A percentile compares a stretch with the other conserved stretches of the same genome.
Evolutionary conservation across 2,888 invertebrate genomes (phyloP).

Genomic region (Dicycla oo): DNA sequence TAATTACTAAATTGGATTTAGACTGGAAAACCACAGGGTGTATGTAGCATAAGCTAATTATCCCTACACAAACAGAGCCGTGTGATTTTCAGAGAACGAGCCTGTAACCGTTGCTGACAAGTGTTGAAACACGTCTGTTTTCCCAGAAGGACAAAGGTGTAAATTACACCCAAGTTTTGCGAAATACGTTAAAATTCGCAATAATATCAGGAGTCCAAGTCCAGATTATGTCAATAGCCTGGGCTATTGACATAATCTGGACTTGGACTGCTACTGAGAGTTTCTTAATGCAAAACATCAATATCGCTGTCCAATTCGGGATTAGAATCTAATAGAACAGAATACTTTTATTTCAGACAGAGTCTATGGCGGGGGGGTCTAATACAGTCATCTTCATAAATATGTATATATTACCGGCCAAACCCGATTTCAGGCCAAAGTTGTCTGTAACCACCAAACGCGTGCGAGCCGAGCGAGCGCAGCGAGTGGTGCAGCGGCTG

Average conservation of each 20-base stretch:
- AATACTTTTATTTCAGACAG: too few species aligned
- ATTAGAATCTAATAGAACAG: neutral
- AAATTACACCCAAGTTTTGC: neutral
- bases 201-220: neutral
- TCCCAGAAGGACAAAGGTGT: neutral
- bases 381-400: neutral
- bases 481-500: too few species aligned
- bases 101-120: neutral
- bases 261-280: neutral
- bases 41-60: slow-evolving; percentile 14
- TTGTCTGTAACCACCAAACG: too few species aligned
- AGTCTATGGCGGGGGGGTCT: too few species aligned
- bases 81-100: neutral
- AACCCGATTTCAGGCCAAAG: too few species aligned
- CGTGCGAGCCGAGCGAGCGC: too few species aligned
- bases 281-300: neutral
- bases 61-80: neutral
- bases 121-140: neutral
- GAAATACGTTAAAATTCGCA: neutral
- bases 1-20: slow-evolving; percentile 34
- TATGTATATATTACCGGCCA: too few species aligned
- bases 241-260: too few species aligned
- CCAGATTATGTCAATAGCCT: too few species aligned
- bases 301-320: neutral
- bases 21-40: neutral